phyloP scores from a whole-genome alignment of 2,888 invertebrate species.

The Pyrgus malvae region DNA sequence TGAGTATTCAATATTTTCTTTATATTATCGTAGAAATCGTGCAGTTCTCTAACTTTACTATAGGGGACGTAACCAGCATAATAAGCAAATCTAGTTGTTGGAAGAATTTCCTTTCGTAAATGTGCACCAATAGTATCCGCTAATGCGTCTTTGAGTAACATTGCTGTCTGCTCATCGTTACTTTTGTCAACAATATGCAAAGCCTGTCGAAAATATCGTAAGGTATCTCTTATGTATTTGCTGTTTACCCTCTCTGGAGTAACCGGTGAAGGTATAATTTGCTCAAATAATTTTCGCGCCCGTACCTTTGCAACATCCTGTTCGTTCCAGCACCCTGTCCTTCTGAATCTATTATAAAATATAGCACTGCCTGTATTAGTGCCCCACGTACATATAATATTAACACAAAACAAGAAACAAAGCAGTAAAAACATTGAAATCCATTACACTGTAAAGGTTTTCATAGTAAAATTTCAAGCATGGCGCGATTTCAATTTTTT shows the following conservation, averaged over 20 bases:
- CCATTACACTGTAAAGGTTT: conserved; percentile 34
- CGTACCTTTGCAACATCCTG: conserved; percentile 60
- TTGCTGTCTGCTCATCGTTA: conserved; percentile 40
- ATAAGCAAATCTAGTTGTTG: conserved; percentile 62
- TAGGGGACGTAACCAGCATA: conserved; percentile 71
- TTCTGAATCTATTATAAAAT: conserved; percentile 48
- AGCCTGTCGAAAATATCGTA: conserved; percentile 55
- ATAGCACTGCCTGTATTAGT: conserved; percentile 59
- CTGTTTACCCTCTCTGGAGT: conserved; percentile 54
- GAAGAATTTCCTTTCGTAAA: conserved; percentile 61
- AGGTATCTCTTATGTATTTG: conserved; percentile 51
- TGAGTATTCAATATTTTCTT: conserved; percentile 61
- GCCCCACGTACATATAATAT: conserved; percentile 39
- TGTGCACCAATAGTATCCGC: conserved; percentile 68
- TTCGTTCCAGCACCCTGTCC: conserved; percentile 58
- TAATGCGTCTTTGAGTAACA: conserved; percentile 55
- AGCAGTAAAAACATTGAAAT: conserved; percentile 60
- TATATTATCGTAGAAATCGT: conserved; percentile 55
- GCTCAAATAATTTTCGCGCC: conserved; percentile 60
- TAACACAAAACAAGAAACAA: conserved; percentile 47
- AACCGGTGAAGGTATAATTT: conserved; percentile 48
- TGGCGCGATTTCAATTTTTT: not conserved
- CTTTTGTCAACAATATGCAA: conserved; percentile 43
- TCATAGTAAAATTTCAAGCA: conserved; percentile 22
- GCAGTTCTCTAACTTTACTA: conserved; percentile 51